Evolutionary conservation across 2,888 invertebrate genomes (phyloP), one percentile per base, ranked within the genome.

Genomic region (Lissonota sp.): DNA sequence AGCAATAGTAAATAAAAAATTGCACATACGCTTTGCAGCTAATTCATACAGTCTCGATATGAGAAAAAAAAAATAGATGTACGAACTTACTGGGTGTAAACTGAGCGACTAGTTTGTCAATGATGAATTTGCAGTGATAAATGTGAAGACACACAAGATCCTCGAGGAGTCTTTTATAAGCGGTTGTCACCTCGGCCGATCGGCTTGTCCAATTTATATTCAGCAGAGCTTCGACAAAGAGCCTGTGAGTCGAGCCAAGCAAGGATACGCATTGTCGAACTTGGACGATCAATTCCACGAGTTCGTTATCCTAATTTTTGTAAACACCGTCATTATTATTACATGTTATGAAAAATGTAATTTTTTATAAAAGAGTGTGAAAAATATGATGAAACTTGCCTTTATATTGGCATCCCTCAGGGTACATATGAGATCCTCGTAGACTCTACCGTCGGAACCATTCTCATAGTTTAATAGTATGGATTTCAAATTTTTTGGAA

Each of bases 101-200:
- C 60, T 94, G 92, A 44, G 91, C 87, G n/a, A 96, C 93, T 70
- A 96, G 91, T 87, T 94, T 94, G 63, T 94, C 93, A 57, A 96
- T 93, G 7, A 95, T 94, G 85, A 94, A 93, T 83, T 94, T 94
- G 4, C 95, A 93, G 90, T 96, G 95, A 88, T 94, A 94, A 84
- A 94, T 95, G 85, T 96, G 96, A 1, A 95, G 95, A 58, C 95
- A 95, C 72, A 96, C 93, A 64, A 96, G 92, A 91, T 96, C 95
- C 46, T 95, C 92, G 44, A 96, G 90, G 87, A 96, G 95, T 58
- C 94, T 93, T 87, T 95, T 94, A 89, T 95, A 96, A 44, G 94
- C 94, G 44, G 92, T 87, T 0, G 95, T 93, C n/a, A 94, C 93
- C 60, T 93, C 92, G 16, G 91, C 76, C 42, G 92, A 92, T 70